Evolutionary conservation across 2,797 vertebrate species (phyloP), one percentile per base, ranked within the genome.

Genomic region (Coranthus polyacanthus): DNA sequence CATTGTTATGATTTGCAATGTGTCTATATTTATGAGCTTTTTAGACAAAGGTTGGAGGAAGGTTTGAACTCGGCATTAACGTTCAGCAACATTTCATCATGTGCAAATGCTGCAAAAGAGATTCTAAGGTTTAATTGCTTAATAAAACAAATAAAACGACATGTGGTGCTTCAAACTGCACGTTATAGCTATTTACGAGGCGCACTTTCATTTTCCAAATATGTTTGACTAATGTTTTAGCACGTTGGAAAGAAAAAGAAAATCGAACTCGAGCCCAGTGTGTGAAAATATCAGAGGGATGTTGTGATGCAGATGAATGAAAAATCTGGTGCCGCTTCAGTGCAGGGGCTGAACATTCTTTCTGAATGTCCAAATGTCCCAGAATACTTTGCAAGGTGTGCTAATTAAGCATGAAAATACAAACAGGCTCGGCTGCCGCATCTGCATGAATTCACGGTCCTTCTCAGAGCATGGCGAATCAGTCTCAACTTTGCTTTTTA

Each of bases 371-470:
- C 66, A 44, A 75, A 53, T 82, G 67, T 85, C 82, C 82, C 86
- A 85, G 80, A 88, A 88, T 88, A 17, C 82, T 75, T 64, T 72
- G 72, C 71, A 82, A 86, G 68, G 75, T 85, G 81, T 20, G 67
- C 74, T 82, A 91, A 91, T 92, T 88, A 86, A 68, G 75, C 85
- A 72, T 89, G 72, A 89, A 89, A 84, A 68, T 78, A 81, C 75
- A 86, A 83, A 68, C 80, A 84, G 78, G 45, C 78, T 75, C 71
- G 57, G 83, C 83, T 84, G 86, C 72, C 12, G 73, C 54, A 52
- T 70, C 61, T 63, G 45, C 63, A 12, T 57, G 47, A 75, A 72
- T 69, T 72, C 42, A 57, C n/a, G n/a, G 42, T 61, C 46, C 29
- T 58, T 85, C 81, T 78, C 58, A 71, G 55, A 17, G 16, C 53